phyloP scores from a whole-genome alignment of 2,113 vertebrate genomes.

The Trogon melanurus region DNA sequence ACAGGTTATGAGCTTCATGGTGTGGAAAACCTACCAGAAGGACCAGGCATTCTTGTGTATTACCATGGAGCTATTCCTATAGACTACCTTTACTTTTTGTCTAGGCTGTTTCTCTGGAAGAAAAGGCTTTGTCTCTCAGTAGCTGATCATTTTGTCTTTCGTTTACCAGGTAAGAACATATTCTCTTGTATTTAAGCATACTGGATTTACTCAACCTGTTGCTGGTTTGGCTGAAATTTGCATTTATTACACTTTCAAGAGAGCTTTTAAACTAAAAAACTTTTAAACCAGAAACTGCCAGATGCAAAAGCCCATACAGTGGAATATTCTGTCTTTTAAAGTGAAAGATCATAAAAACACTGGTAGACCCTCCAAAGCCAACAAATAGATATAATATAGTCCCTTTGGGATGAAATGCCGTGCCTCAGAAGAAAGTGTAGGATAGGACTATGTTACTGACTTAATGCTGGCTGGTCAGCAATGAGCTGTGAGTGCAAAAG shows the following conservation, averaged over 20 bases:
- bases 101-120: conserved; percentile 88
- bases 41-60: conserved; percentile 92
- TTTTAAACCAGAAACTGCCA: neutral
- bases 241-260: neutral
- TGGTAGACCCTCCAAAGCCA: neutral
- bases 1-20: conserved; percentile 83
- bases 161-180: conserved; percentile 75
- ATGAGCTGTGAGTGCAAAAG: neutral
- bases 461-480: neutral
- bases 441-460: neutral
- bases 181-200: neutral
- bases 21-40: conserved; percentile 81
- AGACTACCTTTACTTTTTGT: conserved; percentile 95
- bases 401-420: neutral
- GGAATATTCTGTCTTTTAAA: neutral
- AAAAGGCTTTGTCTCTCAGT: conserved; percentile 91
- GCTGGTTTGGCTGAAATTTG: neutral
- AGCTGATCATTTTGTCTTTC: conserved; percentile 89
- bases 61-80: conserved; percentile 96
- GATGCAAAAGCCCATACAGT: neutral
- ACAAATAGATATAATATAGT: neutral
- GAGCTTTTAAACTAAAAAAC: neutral
- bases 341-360: neutral
- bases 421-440: neutral
- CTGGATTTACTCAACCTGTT: neutral